Conservation (phyloP, 2,888 invertebrate genomes). For the Drosophila maculinotata region DNA sequence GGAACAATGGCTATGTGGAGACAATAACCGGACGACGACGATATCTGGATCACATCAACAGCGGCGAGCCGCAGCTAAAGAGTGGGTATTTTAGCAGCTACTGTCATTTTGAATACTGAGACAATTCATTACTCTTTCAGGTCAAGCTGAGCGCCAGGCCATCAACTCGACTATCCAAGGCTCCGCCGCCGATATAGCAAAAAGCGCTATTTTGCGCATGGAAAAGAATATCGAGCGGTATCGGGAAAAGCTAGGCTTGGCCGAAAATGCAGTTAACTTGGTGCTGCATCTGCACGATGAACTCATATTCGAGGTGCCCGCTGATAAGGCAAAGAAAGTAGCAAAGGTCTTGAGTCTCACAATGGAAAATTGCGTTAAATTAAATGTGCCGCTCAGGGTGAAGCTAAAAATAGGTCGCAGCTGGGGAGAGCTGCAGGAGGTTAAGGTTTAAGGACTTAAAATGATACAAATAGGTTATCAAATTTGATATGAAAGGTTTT, state of each 20-base stretch:
- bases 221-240: slow-evolving; percentile 86
- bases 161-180: slow-evolving; percentile 98
- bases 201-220: slow-evolving; percentile 94
- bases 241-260: slow-evolving; percentile 80
- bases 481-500: too few species aligned
- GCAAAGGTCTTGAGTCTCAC: slow-evolving; percentile 88
- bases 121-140: slow-evolving; percentile 82
- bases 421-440: slow-evolving; percentile 89
- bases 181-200: slow-evolving; percentile 97
- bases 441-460: slow-evolving; percentile 68
- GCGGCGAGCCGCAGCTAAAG: slow-evolving; percentile 87
- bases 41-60: slow-evolving; percentile 91
- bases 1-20: slow-evolving; percentile 91
- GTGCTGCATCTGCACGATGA: slow-evolving; percentile 98
- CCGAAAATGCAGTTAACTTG: slow-evolving; percentile 87
- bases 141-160: slow-evolving; percentile 97
- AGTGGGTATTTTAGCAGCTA: slow-evolving; percentile 85
- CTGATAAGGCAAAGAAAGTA: slow-evolving; percentile 86
- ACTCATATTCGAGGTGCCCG: slow-evolving; percentile 94
- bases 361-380: slow-evolving; percentile 92
- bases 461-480: slow-evolving; percentile 20
- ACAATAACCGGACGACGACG: slow-evolving; percentile 93
- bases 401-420: slow-evolving; percentile 92
- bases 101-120: too few species aligned
- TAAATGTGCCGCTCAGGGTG: slow-evolving; percentile 94